Evolutionary conservation across 2,797 vertebrate species (phyloP), one percentile per base, ranked within the genome.

Genomic region (Yasuhikotakia modesta): DNA sequence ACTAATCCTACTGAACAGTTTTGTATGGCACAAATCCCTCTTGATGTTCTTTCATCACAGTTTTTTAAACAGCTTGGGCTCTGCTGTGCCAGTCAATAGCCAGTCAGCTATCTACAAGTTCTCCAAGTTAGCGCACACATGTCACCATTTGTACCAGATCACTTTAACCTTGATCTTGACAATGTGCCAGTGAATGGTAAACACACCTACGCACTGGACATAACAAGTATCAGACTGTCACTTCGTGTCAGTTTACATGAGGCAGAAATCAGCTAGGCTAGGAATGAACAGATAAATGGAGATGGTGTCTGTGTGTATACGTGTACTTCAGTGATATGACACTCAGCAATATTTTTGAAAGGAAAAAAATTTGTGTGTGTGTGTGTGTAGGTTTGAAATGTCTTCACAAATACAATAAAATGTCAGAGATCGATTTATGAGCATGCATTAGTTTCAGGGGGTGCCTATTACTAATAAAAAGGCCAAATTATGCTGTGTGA

Each of bases 91-190:
- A 58, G 6, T 63, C 72, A 5, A n/a, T 46, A 53, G 10, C 30
- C 7, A 50, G 58, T 1, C 61, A 58, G 52, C 22, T 48, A 35
- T 35, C 50, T 58, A 58, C 50, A 57, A 39, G 27, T 27, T 27
- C 27, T 27, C 27, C 27, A 27, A 27, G n/a, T 50, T 60, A 24
- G n/a, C 12, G 50, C 21, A 27, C 27, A 27, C 27, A 60, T 2
- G 2, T 8, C 43, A 72, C 17, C 30, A 66, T 72, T 58, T 71
- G 43, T 27, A 52, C 19, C 19, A 57, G 52, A 77, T 68, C 22
- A 32, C 32, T 72, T 55, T 35, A 35, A 55, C 77, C 39, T 63
- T 76, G 65, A 60, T 39, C 74, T 69, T 60, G 48, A 61, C 46
- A 68, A 78, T 17, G 48, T 61, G 45, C 45, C 55, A 68, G 39